Evolutionary conservation across 2,888 invertebrate genomes (phyloP), one percentile per base, ranked within the genome.

Genomic region (Crioceris asparagi): DNA sequence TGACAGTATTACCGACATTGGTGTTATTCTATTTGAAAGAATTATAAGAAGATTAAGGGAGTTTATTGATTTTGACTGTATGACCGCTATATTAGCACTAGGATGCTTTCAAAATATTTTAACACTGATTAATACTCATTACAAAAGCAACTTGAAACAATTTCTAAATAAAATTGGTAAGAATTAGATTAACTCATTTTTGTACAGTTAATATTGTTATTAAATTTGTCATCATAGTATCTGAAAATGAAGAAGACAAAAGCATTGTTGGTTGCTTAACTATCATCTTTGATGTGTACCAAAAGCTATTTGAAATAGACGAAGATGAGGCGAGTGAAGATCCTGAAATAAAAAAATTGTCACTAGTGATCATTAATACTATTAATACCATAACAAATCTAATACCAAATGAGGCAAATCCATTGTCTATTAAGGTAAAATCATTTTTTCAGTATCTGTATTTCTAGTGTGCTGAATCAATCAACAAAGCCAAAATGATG

Each of bases 51-150:
- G 71, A 38, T 68, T 76, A 42, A 62, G 67, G 42, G 67, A 71
- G 14, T 65, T 75, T 52, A 65, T 68, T 12, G 68, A 70, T 27
- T 75, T 75, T 46, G 75, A 79, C 46, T 68, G 69, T 23, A 61
- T 64, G 30, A 68, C 72, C 0, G 69, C 74, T 0, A 51, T 72
- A 32, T 54, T 66, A 2, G 72, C 74, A 35, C 44, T 77, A 12
- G 79, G 80, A 49, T 68, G 76, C 50, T 79, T 74, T 64, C 62
- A 72, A 55, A 44, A 60, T 49, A 59, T 64, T 57, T 30, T 71
- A 50, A 54, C 54, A 32, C 40, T 65, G 14, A 53, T 69, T 33
- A 61, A 35, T 38, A 53, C 52, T 1, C 51, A 63, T 19, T 62
- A 61, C 37, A 57, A 55, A 39, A 51, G 48, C 17, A 61, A 67